A percentile compares a stretch with the other conserved stretches of the same genome.
phyloP scores from a whole-genome alignment of 2,888 invertebrate species.

The Pemphredon lugubris region DNA sequence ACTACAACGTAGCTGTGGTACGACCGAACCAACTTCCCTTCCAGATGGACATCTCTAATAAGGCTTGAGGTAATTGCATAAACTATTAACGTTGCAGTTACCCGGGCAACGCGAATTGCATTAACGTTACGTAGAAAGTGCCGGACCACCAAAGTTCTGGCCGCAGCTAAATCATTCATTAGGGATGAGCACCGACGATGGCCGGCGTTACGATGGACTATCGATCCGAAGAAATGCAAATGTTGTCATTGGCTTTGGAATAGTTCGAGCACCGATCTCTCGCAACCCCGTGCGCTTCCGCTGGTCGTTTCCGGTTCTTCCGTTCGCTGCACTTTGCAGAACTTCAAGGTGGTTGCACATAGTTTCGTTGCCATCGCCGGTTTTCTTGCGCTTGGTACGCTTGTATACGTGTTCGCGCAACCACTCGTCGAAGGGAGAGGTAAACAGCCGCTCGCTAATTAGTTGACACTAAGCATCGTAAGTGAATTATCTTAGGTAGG shows the following conservation, averaged over 20 bases:
- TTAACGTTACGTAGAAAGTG: constrained; percentile 29
- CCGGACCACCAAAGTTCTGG: constrained; percentile 17
- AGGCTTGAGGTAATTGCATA: constrained; percentile 50
- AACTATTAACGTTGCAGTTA: constrained; percentile 49
- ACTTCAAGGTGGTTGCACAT: no score
- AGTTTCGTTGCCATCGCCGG: no score
- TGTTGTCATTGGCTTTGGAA: constrained; percentile 7
- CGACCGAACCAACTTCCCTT: constrained; percentile 39
- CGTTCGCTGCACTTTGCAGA: no score
- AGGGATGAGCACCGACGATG: background rate
- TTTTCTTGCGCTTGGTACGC: no score
- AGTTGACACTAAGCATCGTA: constrained; percentile 7
- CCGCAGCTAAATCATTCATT: constrained; percentile 36
- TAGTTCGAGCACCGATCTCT: no score
- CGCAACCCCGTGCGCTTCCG: no score
- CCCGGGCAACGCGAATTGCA: constrained; percentile 38
- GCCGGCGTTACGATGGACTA: background rate
- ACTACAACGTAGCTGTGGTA: no score
- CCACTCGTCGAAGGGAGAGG: background rate
- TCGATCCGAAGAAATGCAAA: constrained; percentile 5
- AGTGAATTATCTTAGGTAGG: background rate
- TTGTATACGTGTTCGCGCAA: no score
- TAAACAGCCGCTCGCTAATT: background rate
- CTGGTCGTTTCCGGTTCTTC: no score
- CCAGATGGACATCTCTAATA: constrained; percentile 43